Evolutionary conservation across 2,113 vertebrate species (phyloP).

Genomic region (rat (Rattus norvegicus)): GRCr8 NC_086022.1:115396001-115396500

Average conservation of each 20-base stretch:
- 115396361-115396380: neutral
- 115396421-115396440: neutral
- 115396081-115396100: neutral
- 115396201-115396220: neutral
- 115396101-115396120: neutral
- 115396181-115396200: neutral
- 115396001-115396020: neutral
- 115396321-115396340: neutral
- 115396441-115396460: neutral
- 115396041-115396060: neutral
- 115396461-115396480: neutral
- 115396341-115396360: neutral
- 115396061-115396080: neutral
- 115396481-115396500: conserved; percentile 2
- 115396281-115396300: neutral
- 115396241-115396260: neutral
- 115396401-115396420: neutral
- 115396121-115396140: neutral
- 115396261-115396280: neutral
- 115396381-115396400: neutral
- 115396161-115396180: neutral
- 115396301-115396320: neutral
- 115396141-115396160: neutral
- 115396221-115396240: neutral
- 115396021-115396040: neutral